These are phyloP conservation scores for Tachycineta bicolor DNA, from an alignment of 2,113 vertebrate genomes.

Conservation along the genomic window DNA sequence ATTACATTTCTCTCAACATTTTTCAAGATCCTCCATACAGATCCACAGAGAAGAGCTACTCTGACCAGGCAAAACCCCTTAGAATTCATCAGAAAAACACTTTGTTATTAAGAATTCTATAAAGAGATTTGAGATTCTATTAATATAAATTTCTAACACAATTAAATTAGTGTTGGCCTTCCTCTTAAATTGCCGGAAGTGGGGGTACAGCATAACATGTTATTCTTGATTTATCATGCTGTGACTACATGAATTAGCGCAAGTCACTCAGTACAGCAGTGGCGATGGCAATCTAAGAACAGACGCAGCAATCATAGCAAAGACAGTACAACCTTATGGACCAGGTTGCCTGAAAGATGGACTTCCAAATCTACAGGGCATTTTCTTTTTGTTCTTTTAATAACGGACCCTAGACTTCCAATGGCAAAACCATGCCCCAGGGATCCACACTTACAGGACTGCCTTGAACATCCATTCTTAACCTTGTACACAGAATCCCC, in stretches of 20 bases:
- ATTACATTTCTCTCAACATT: not conserved
- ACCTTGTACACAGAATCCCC: fast-evolving
- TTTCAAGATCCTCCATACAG: not conserved
- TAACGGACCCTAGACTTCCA: not conserved
- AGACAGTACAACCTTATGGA: not conserved
- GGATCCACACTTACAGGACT: not conserved
- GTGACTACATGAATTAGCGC: not conserved
- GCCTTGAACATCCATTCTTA: not conserved
- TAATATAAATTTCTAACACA: not conserved
- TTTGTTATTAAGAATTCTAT: not conserved
- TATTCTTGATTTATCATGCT: not conserved
- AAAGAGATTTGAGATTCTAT: not conserved
- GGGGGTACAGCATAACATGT: not conserved
- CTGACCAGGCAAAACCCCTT: not conserved
- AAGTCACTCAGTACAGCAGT: not conserved
- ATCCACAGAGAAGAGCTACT: not conserved
- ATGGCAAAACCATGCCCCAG: not conserved
- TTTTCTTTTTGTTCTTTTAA: not conserved
- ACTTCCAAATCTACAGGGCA: not conserved
- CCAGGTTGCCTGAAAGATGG: not conserved
- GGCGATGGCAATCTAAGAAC: not conserved
- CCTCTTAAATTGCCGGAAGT: not conserved
- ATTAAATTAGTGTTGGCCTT: not conserved
- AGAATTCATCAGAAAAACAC: not conserved
- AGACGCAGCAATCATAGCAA: not conserved